Evolutionary conservation across 92 coral and sea anemone species (phyloP).

Genomic region (Blastomussa wellsi): DNA sequence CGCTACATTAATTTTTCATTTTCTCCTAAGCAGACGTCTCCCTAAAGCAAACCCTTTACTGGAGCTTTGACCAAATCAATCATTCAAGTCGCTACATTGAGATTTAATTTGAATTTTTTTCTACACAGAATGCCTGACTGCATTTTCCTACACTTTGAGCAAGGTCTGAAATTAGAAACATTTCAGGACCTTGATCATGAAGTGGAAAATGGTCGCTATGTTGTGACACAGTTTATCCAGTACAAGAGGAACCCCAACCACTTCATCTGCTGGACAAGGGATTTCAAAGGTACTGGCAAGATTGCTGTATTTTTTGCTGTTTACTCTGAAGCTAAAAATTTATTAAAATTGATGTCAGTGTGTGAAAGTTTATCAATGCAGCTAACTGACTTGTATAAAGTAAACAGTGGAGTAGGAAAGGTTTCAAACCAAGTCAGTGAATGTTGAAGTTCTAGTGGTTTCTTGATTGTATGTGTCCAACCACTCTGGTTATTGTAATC

Average conservation of each 20-base stretch:
- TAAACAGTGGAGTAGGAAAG: too few species aligned
- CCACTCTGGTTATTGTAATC: too few species aligned
- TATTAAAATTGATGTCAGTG: background rate
- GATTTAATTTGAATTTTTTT: background rate
- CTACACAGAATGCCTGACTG: constrained; percentile 69
- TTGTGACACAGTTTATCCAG: constrained; percentile 77
- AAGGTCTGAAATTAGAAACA: constrained; percentile 67
- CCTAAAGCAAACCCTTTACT: too few species aligned
- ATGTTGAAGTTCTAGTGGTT: too few species aligned
- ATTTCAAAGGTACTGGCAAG: constrained; percentile 69
- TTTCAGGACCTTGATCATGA: constrained; percentile 53
- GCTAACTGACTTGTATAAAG: background rate
- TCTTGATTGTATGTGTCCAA: too few species aligned
- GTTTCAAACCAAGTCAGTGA: too few species aligned
- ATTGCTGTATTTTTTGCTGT: too few species aligned
- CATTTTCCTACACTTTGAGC: constrained; percentile 77
- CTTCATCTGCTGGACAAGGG: constrained; percentile 84
- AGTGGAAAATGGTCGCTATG: constrained; percentile 49
- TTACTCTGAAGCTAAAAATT: background rate
- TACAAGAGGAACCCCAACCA: constrained; percentile 85
- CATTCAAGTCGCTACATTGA: background rate
- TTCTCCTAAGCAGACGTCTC: too few species aligned
- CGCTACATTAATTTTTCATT: too few species aligned
- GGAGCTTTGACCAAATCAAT: background rate
- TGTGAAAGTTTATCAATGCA: background rate